phyloP scores from a whole-genome alignment of 2,113 vertebrate species.

The Reinhardtius hippoglossoides region DNA sequence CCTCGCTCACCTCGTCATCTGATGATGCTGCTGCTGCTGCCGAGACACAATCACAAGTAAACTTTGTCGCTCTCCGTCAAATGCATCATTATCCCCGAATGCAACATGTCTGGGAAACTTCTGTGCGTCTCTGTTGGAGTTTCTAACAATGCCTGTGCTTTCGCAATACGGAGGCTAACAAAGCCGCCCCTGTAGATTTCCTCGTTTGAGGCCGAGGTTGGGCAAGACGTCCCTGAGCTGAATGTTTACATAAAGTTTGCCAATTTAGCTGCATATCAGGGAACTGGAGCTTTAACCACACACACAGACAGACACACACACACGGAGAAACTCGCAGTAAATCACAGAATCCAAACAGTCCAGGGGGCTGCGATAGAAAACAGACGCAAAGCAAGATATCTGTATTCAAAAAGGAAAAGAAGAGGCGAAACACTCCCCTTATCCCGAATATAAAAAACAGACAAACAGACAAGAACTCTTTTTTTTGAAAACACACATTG shows the following conservation, averaged over 20 bases:
- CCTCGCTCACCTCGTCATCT: conserved; percentile 20
- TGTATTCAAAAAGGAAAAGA: neutral
- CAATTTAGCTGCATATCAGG: conserved; percentile 72
- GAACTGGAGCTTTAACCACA: conserved; percentile 34
- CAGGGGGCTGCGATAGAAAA: too few relatives aligned
- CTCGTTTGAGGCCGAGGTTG: conserved; percentile 56
- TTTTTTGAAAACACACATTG: too few relatives aligned
- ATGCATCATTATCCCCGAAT: conserved; percentile 61
- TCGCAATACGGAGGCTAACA: conserved; percentile 42
- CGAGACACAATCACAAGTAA: conserved; percentile 38
- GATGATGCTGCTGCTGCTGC: conserved; percentile 23
- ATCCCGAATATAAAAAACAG: too few relatives aligned
- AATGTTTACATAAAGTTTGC: conserved; percentile 71
- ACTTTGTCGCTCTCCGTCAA: conserved; percentile 49
- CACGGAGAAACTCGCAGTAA: too few relatives aligned
- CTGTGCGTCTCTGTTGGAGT: conserved; percentile 27
- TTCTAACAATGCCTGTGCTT: conserved; percentile 55
- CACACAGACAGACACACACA: too few relatives aligned
- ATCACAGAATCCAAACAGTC: too few relatives aligned
- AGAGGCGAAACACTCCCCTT: too few relatives aligned
- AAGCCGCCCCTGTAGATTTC: conserved; percentile 55
- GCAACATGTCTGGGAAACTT: conserved; percentile 42
- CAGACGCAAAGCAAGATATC: too few relatives aligned
- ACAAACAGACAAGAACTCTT: too few relatives aligned
- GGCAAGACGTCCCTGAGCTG: conserved; percentile 47